Percentiles rank a stretch among this genome's conserved stretches.
Conservation (phyloP, 2,113 vertebrate species). For the Carlito syrichta region DNA sequence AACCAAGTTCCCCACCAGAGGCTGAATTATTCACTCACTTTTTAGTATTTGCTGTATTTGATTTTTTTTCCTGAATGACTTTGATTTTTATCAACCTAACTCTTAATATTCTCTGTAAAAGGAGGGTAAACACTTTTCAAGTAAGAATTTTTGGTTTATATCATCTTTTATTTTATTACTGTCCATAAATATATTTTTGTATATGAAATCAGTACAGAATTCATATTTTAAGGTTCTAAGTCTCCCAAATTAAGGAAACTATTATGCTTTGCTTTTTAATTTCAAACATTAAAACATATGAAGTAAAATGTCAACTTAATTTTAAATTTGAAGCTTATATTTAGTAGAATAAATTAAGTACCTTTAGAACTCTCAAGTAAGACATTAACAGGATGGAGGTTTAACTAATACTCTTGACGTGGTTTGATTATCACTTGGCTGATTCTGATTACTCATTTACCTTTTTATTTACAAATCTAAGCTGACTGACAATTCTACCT, state of each 20-base stretch:
- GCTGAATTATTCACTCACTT: neutral
- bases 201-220: neutral
- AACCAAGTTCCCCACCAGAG: neutral
- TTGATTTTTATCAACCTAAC: neutral
- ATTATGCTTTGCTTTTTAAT: constrained; percentile 47
- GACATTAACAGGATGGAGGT: constrained; percentile 41
- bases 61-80: neutral
- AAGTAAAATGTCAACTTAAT: constrained; percentile 47
- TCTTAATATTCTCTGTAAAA: neutral
- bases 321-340: constrained; percentile 72
- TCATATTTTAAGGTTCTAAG: neutral
- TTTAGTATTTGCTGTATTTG: neutral
- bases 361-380: constrained; percentile 48
- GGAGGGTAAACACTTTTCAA: neutral
- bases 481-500: neutral
- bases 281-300: constrained; percentile 82
- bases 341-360: constrained; percentile 30
- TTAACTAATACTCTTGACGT: neutral
- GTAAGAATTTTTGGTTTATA: neutral
- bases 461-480: neutral
- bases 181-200: constrained; percentile 11
- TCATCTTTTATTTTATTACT: constrained; percentile 46
- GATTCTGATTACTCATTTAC: neutral
- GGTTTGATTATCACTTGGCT: neutral
- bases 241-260: constrained; percentile 24